phyloP scores from a whole-genome alignment of 2,888 invertebrate species.

The Volucella bombylans region DNA sequence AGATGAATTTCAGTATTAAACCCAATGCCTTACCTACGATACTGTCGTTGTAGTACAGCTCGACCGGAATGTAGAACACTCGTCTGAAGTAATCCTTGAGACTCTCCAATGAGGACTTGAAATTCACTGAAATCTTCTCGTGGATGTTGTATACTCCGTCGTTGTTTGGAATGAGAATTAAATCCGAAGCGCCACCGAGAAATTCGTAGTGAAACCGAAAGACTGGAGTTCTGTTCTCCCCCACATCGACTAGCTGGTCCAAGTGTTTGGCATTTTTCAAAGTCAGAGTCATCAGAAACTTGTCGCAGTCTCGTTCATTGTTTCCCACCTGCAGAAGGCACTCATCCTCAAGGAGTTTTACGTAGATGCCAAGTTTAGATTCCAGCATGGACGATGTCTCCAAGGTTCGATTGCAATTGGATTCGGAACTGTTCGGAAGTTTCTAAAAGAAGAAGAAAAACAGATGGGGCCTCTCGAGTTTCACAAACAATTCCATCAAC shows the following conservation, averaged over 20 bases:
- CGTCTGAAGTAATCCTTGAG: conserved; percentile 82
- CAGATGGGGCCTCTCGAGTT: neutral
- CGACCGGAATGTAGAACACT: conserved; percentile 83
- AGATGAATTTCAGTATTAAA: neutral
- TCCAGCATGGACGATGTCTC: conserved; percentile 79
- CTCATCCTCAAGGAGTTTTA: conserved; percentile 79
- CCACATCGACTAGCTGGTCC: conserved; percentile 75
- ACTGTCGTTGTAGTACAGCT: conserved; percentile 81
- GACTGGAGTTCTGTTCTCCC: conserved; percentile 57
- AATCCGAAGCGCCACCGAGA: conserved; percentile 79
- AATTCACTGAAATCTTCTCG: conserved; percentile 83
- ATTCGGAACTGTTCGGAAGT: conserved; percentile 41
- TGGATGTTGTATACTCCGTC: conserved; percentile 80
- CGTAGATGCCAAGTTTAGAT: conserved; percentile 80
- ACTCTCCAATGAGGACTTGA: conserved; percentile 82
- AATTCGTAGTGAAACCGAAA: conserved; percentile 78
- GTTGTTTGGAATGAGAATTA: conserved; percentile 77
- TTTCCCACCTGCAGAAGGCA: conserved; percentile 81
- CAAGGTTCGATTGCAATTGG: conserved; percentile 46
- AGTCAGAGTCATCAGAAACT: conserved; percentile 79
- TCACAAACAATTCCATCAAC: neutral
- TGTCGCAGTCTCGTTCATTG: conserved; percentile 79
- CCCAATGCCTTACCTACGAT: conserved; percentile 78
- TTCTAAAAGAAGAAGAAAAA: conserved; percentile 68
- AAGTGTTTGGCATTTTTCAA: conserved; percentile 78